Base-by-base conservation (phyloP, 2,888 invertebrate species). In the Drosophila siamana region DNA sequence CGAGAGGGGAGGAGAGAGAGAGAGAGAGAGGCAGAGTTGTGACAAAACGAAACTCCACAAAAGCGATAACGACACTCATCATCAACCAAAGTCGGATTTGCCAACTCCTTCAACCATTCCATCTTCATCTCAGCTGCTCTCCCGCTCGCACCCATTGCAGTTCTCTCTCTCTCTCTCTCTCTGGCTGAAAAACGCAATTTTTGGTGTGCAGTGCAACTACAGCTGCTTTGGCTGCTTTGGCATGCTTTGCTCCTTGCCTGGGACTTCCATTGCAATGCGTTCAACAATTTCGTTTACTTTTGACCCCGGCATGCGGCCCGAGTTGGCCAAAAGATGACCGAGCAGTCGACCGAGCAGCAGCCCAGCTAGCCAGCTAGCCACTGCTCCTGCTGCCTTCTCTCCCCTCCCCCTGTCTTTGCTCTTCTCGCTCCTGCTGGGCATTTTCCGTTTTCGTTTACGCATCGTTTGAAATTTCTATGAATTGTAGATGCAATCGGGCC, bases 401-500 rank as follows among this genome's bases (percentile, higher is more conserved):
- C 13, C 13, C 15, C 13, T n/a, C 28, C 8, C 28, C 2, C 28
- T 28, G 4, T 24, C 24, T 4, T 5, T 24, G 0, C 46, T n/a
- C n/a, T n/a, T n/a, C 40, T 22, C 46, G 40, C 43, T 63, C 28
- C 57, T 80, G 61, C 69, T 81, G 59, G 77, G 81, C 78, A 80
- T 83, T 85, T 88, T 89, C 86, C 88, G 81, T 88, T 88, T 88
- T 88, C 89, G 89, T 89, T 88, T 88, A 88, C 82, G 86, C 87
- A 88, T 86, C 88, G 89, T 88, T 89, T 84, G 76, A 84, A 89
- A 88, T 88, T 90, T 89, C 87, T 88, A 90, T 90, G 90, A 91
- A 90, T 91, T 90, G 90, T 85, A 91, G 89, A 90, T 91, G 90
- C 87, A 91, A 90, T 90, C 90, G 90, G 79, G 47, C 88, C 83